A percentile compares a stretch with the other conserved stretches of the same genome.
phyloP scores from a whole-genome alignment of 2,113 vertebrate species.

The Circaetus cinerascens region DNA sequence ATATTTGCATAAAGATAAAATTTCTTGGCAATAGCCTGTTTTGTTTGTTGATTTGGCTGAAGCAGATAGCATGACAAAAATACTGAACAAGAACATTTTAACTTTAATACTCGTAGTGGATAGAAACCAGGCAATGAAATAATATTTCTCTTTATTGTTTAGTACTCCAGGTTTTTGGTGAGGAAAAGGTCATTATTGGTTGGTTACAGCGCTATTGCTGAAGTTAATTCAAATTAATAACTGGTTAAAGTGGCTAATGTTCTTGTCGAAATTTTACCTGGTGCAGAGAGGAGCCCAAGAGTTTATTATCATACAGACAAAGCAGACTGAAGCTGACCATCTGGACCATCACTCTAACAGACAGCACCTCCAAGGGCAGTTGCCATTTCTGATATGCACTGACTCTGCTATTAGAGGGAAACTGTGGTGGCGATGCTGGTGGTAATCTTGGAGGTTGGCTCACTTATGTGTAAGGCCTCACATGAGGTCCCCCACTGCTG shows the following conservation, averaged over 20 bases:
- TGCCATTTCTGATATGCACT: neutral
- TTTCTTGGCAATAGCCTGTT: neutral
- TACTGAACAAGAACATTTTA: neutral
- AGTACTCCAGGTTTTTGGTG: neutral
- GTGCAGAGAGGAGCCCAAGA: neutral
- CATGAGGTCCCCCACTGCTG: neutral
- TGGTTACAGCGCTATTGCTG: neutral
- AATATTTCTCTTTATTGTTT: neutral
- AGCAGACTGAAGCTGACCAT: neutral
- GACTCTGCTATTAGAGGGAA: neutral
- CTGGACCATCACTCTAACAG: neutral
- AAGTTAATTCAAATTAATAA: neutral
- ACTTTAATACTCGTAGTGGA: neutral
- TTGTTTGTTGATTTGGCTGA: neutral
- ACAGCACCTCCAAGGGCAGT: neutral
- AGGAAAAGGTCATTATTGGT: neutral
- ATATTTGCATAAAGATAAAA: neutral
- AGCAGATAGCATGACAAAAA: neutral
- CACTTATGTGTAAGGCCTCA: too few species aligned
- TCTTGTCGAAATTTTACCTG: neutral
- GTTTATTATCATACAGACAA: neutral
- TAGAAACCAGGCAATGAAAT: neutral
- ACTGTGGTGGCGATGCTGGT: fast-evolving
- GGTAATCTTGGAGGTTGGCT: neutral
- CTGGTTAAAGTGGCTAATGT: neutral